Percentiles rank a stretch among this genome's conserved stretches.
Evolutionary conservation across 1,140 invertebrate species (phyloP).

Genomic region (Elysia chlorotica): DNA sequence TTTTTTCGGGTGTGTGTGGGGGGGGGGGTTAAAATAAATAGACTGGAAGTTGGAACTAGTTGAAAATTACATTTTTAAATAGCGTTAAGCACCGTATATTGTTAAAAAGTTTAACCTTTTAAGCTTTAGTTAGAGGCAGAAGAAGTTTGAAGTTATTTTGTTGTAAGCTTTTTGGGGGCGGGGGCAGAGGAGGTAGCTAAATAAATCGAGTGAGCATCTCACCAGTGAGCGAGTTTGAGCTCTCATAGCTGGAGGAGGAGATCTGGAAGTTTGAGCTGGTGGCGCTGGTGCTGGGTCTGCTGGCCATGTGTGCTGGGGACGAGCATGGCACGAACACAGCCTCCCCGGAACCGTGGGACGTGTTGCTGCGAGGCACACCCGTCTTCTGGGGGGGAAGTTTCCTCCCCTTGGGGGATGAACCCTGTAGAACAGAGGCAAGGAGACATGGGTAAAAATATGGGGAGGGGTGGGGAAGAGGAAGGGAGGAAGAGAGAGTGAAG

Average conservation of each 20-base stretch:
- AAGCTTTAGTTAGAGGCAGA: no score
- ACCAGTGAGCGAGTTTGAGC: constrained; percentile 46
- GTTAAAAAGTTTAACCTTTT: no score
- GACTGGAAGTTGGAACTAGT: no score
- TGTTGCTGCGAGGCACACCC: constrained; percentile 23
- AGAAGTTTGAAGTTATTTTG: no score
- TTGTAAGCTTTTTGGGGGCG: no score
- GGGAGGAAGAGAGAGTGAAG: background rate
- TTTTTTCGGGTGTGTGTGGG: no score
- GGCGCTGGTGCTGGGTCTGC: constrained; percentile 56
- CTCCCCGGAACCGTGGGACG: constrained; percentile 47
- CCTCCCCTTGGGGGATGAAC: constrained; percentile 49
- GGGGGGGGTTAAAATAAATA: no score
- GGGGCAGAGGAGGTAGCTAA: no score
- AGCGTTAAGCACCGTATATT: no score
- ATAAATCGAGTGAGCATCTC: no score
- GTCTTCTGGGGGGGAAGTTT: constrained; percentile 21
- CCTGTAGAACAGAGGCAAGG: constrained; percentile 36
- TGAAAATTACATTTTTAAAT: no score
- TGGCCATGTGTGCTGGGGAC: constrained; percentile 37
- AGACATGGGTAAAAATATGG: background rate
- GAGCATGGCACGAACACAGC: constrained; percentile 51
- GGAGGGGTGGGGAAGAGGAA: background rate
- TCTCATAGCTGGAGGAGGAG: constrained; percentile 57
- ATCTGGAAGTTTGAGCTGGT: constrained; percentile 59